Evolutionary conservation across 2,888 invertebrate genomes (phyloP).

Genomic region (Ametastegia equiseti): DNA sequence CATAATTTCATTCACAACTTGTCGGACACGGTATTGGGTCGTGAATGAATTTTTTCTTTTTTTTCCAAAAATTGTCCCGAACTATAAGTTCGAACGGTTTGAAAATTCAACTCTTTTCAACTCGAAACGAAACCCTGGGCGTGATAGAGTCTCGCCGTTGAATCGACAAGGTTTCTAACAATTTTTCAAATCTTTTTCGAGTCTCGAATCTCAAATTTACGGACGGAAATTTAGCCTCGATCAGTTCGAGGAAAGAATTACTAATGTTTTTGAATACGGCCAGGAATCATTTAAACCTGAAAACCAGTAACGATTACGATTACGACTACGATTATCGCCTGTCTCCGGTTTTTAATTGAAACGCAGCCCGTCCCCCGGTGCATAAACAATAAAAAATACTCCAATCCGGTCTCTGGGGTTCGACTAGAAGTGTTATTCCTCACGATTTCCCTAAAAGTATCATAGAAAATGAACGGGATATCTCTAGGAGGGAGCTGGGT

Average conservation of each 20-base stretch:
- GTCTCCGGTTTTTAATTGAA: constrained; percentile 37
- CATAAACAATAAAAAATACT: constrained; percentile 11
- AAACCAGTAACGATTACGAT: background rate
- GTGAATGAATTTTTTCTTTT: background rate
- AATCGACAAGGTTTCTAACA: background rate
- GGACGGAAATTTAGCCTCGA: background rate
- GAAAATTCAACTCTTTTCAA: background rate
- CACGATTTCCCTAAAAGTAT: background rate
- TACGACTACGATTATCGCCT: constrained; percentile 1
- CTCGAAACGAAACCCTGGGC: background rate
- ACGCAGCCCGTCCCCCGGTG: constrained; percentile 5
- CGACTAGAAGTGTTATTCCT: constrained; percentile 12
- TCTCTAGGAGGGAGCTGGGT: background rate
- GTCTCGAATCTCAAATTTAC: background rate
- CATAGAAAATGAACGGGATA: background rate
- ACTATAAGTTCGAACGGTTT: background rate
- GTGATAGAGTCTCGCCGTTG: background rate
- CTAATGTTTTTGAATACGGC: background rate
- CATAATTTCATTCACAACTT: constrained; percentile 19
- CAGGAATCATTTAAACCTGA: background rate
- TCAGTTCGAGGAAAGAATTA: background rate
- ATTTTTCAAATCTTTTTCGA: background rate
- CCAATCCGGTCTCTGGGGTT: background rate
- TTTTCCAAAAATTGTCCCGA: background rate
- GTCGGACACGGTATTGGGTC: background rate